Percentiles rank a stretch among this genome's conserved stretches.
phyloP scores from a whole-genome alignment of 2,797 vertebrate species.

The Euphonia xanthogaster region DNA sequence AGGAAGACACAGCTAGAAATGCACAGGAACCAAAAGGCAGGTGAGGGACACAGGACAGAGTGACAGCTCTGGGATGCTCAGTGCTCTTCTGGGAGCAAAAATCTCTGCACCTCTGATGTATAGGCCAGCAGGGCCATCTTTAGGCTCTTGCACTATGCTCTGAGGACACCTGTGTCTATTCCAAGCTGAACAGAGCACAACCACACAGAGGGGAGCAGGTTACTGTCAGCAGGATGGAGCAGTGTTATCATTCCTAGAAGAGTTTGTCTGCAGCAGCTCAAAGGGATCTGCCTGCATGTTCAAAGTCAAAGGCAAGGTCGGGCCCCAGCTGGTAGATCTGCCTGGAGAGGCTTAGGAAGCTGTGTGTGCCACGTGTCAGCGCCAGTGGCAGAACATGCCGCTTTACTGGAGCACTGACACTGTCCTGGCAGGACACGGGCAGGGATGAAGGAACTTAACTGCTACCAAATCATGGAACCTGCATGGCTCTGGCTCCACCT shows the following conservation, averaged over 20 bases:
- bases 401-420: background rate
- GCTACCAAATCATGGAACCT: background rate
- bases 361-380: rapidly evolving
- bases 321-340: background rate
- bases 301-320: background rate
- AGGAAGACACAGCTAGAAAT: background rate
- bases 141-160: background rate
- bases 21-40: background rate
- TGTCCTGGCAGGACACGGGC: background rate
- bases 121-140: background rate
- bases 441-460: background rate
- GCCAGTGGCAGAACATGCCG: rapidly evolving
- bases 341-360: background rate
- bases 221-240: background rate
- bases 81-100: background rate
- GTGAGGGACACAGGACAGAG: background rate
- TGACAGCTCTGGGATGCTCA: background rate
- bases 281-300: background rate
- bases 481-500: background rate
- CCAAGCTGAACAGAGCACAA: background rate
- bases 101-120: background rate
- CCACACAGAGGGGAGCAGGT: background rate
- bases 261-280: background rate
- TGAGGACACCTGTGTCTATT: background rate
- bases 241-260: background rate